These are phyloP conservation scores for Aselliscus stoliczkanus DNA, from an alignment of 2,797 vertebrate species.

Conservation along the genomic window DNA sequence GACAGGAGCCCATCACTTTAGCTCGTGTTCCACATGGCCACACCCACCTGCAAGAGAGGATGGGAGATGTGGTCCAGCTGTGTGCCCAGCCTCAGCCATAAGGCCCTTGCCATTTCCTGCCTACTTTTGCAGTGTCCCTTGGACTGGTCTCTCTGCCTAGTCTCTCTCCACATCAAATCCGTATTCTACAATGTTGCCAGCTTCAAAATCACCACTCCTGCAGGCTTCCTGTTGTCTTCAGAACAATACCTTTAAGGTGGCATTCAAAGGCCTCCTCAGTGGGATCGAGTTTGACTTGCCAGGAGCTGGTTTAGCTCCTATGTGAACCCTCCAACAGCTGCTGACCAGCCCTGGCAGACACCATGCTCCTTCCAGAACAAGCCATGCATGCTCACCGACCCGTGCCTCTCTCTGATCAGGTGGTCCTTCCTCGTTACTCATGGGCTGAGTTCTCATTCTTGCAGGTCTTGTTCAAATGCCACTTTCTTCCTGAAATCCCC, in stretches of 20 bases:
- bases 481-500: not conserved
- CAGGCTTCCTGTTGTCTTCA: not conserved
- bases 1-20: not conserved
- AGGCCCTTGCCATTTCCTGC: not conserved
- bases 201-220: not conserved
- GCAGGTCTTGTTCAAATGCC: not conserved
- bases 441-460: not conserved
- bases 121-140: not conserved
- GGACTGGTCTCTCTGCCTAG: not conserved
- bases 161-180: not conserved
- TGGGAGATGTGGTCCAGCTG: not conserved
- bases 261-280: not conserved
- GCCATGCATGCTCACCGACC: not conserved
- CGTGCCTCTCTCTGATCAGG: not conserved
- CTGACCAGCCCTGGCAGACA: not conserved
- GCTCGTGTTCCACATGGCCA: not conserved
- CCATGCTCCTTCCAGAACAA: not conserved
- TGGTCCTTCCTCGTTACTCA: not conserved
- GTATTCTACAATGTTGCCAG: not conserved
- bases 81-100: rapidly evolving
- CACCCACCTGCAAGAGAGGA: too few relatives aligned
- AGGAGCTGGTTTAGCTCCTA: not conserved
- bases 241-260: too few relatives aligned
- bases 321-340: too few relatives aligned
- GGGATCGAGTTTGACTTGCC: not conserved